phyloP scores from a whole-genome alignment of 2,797 vertebrate genomes.

The Tinamus major region DNA sequence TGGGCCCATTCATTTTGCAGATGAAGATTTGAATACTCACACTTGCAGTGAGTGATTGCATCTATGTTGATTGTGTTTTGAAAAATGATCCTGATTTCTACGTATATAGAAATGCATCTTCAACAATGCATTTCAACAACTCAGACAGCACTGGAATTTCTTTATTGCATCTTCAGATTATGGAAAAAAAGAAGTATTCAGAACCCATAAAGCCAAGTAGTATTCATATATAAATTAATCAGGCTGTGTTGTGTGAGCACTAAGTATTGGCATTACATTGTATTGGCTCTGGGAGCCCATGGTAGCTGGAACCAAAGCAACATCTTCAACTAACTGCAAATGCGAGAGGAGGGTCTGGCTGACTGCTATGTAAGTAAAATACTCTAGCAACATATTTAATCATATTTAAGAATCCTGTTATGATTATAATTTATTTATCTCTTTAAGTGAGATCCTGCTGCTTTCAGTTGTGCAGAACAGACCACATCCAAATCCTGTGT shows the following conservation, averaged over 20 bases:
- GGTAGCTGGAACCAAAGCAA: neutral
- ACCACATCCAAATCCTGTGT: neutral
- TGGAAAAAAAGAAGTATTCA: neutral
- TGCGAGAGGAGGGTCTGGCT: neutral
- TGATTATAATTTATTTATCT: neutral
- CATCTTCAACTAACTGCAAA: neutral
- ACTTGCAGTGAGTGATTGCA: rapidly evolving
- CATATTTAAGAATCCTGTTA: neutral
- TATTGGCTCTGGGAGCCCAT: neutral
- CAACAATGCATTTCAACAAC: neutral
- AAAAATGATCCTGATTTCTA: neutral
- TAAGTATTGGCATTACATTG: neutral
- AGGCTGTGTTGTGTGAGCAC: neutral
- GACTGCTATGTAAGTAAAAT: neutral
- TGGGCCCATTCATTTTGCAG: neutral
- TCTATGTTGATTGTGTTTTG: neutral
- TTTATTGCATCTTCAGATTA: neutral
- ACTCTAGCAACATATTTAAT: neutral
- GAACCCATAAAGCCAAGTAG: neutral
- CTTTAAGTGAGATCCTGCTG: neutral
- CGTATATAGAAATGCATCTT: neutral
- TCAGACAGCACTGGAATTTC: neutral
- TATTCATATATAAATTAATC: neutral
- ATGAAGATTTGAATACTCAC: neutral
- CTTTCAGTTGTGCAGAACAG: neutral